phyloP scores from a whole-genome alignment of 2,797 vertebrate species.

The Alauda arvensis region DNA sequence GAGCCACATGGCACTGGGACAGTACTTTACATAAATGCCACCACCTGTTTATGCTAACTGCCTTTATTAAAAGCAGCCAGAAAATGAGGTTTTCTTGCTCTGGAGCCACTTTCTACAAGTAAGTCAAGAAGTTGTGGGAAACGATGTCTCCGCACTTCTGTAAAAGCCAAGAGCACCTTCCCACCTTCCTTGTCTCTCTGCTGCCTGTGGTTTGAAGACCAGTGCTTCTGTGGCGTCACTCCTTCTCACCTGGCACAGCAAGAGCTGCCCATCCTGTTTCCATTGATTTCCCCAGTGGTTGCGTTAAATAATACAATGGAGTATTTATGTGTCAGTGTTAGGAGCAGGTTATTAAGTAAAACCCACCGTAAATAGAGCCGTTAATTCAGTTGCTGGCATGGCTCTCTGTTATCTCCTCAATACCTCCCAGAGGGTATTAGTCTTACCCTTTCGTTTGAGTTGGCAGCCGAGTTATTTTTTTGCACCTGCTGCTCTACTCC shows the following conservation, averaged over 20 bases:
- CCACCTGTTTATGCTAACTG: neutral
- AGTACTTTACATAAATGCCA: neutral
- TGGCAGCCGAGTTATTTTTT: conserved; percentile 74
- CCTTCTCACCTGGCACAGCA: neutral
- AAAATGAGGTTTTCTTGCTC: neutral
- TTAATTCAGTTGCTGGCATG: conserved; percentile 75
- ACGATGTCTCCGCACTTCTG: neutral
- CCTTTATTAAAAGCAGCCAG: neutral
- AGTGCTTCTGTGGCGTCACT: neutral
- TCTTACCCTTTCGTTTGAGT: conserved; percentile 72
- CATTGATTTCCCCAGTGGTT: conserved; percentile 39
- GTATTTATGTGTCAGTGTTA: conserved; percentile 66
- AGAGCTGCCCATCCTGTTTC: conserved; percentile 46
- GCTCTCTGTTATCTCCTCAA: conserved; percentile 72
- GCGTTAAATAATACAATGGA: conserved; percentile 67
- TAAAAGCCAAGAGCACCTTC: neutral
- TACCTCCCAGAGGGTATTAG: conserved; percentile 72
- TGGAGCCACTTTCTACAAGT: neutral
- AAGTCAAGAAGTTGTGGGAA: neutral
- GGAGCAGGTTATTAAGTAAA: conserved; percentile 70
- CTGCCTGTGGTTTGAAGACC: neutral
- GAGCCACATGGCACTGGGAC: neutral
- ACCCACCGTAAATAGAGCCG: conserved; percentile 72
- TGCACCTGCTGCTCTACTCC: conserved; percentile 77
- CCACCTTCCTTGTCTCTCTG: neutral